These are phyloP conservation scores for Aphodius sticticus DNA, from an alignment of 2,888 invertebrate genomes.

Conservation along the genomic window DNA sequence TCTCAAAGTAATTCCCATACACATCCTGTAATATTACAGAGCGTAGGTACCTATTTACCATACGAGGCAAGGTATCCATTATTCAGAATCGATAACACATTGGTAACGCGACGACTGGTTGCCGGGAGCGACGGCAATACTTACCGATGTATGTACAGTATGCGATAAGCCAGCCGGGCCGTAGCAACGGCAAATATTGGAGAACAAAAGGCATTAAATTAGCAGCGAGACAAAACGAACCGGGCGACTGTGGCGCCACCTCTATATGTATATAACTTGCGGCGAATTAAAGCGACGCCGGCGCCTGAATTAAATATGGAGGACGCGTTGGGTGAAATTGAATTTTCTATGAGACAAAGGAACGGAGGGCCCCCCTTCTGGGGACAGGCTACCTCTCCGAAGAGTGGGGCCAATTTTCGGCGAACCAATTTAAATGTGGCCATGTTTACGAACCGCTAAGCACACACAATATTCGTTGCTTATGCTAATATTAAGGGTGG, in stretches of 20 bases:
- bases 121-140: no score
- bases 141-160: not conserved
- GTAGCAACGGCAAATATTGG: slow-evolving; percentile 11
- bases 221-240: slow-evolving; percentile 13
- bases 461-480: not conserved
- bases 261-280: slow-evolving; percentile 14
- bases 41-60: no score
- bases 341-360: slow-evolving; percentile 32
- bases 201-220: not conserved
- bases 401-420: not conserved
- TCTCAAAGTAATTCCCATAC: no score
- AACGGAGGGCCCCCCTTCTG: not conserved
- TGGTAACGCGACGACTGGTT: no score
- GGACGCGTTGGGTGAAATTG: slow-evolving; percentile 30
- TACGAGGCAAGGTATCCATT: no score
- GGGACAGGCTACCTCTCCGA: not conserved
- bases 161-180: not conserved
- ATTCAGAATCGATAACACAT: no score
- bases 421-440: not conserved
- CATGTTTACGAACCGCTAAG: not conserved
- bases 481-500: not conserved
- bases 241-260: slow-evolving; percentile 7
- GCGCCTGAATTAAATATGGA: slow-evolving; percentile 32
- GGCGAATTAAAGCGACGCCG: slow-evolving; percentile 18
- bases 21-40: no score